Evolutionary conservation across 2,797 vertebrate genomes (phyloP).

Genomic region (Pseudomugil tenellus): DNA sequence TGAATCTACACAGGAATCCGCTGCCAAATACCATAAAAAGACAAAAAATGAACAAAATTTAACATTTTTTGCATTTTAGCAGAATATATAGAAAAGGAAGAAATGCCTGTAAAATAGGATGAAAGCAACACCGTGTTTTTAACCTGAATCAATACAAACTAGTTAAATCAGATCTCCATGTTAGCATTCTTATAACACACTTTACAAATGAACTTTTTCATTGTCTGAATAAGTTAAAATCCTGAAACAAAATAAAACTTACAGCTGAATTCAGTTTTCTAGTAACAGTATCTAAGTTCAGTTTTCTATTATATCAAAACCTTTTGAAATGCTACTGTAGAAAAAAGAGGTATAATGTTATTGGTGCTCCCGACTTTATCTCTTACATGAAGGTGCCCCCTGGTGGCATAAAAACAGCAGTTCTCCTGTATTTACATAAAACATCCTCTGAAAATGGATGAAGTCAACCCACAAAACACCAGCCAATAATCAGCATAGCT

Average conservation of each 20-base stretch:
- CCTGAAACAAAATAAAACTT: slow-evolving; percentile 75
- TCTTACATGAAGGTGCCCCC: slow-evolving; percentile 80
- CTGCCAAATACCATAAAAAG: slow-evolving; percentile 89
- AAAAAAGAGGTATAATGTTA: slow-evolving; percentile 87
- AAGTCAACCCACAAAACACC: slow-evolving; percentile 64
- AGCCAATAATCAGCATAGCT: slow-evolving; percentile 51
- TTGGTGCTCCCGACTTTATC: slow-evolving; percentile 75
- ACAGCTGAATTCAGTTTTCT: slow-evolving; percentile 66
- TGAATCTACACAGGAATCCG: slow-evolving; percentile 92
- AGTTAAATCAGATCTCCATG: slow-evolving; percentile 68
- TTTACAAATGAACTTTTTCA: slow-evolving; percentile 64
- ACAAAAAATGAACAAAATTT: slow-evolving; percentile 81
- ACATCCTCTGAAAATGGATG: slow-evolving; percentile 70
- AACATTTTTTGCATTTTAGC: slow-evolving; percentile 74
- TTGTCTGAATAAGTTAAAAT: slow-evolving; percentile 81
- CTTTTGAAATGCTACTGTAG: slow-evolving; percentile 83
- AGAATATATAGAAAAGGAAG: slow-evolving; percentile 82
- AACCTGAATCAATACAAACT: slow-evolving; percentile 79
- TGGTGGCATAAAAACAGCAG: slow-evolving; percentile 83
- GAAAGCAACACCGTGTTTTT: slow-evolving; percentile 78
- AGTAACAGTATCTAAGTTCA: slow-evolving; percentile 80
- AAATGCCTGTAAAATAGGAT: slow-evolving; percentile 77
- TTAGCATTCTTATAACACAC: slow-evolving; percentile 73
- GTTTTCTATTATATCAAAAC: slow-evolving; percentile 81
- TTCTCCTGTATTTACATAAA: slow-evolving; percentile 77